Percentiles rank a stretch among this genome's conserved stretches.
These are phyloP conservation scores for Tenebrosternarchus preto DNA, from an alignment of 2,113 vertebrate species.

Conservation along the genomic window DNA sequence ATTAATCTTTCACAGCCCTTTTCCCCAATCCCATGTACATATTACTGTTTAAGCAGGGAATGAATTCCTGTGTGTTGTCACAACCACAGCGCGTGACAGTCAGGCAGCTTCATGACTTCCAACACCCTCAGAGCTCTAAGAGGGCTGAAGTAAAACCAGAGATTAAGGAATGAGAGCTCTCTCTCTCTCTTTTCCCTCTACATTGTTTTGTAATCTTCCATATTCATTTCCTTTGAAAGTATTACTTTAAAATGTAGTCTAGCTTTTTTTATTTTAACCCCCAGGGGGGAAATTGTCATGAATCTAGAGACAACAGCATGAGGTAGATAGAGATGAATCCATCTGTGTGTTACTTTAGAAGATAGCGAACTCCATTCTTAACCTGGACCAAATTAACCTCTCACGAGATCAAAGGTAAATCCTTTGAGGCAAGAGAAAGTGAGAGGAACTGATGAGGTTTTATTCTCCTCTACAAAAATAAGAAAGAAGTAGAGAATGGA, in stretches of 20 bases:
- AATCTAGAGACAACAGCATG: neutral
- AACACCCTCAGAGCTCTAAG: neutral
- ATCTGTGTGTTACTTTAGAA: neutral
- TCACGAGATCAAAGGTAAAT: conserved; percentile 28
- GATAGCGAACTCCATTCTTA: conserved; percentile 7
- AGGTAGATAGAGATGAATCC: neutral
- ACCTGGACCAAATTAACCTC: conserved; percentile 5
- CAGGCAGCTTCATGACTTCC: neutral
- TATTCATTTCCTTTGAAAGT: conserved; percentile 27
- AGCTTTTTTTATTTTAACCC: neutral
- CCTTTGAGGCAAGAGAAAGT: conserved; percentile 18
- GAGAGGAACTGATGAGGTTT: conserved; percentile 3
- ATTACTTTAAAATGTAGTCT: conserved; percentile 21
- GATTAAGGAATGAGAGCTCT: neutral
- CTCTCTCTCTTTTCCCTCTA: neutral
- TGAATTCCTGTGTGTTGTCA: neutral
- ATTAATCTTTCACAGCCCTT: neutral
- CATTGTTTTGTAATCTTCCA: neutral
- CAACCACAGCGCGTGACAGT: neutral
- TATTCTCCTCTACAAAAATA: neutral
- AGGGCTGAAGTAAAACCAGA: neutral
- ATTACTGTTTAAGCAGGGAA: neutral
- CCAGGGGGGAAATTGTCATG: neutral
- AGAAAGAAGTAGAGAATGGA: neutral
- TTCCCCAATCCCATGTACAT: neutral